Conservation (phyloP, 2,113 vertebrate species). For the Apodemus sylvaticus region DNA sequence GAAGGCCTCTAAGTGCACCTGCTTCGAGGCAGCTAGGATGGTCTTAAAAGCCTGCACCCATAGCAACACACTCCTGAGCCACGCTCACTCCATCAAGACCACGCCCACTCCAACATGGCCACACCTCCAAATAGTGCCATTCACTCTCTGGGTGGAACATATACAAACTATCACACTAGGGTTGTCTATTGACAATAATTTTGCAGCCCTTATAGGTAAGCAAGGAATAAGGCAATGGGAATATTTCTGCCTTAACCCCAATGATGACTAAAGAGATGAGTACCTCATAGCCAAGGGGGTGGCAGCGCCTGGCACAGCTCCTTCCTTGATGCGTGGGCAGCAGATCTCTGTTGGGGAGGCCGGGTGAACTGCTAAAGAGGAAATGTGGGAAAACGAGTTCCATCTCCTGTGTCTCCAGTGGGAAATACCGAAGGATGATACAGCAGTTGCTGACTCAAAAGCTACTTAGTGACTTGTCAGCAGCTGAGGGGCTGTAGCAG, state of each 20-base stretch:
- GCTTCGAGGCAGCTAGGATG: too few species aligned
- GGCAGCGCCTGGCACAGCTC: neutral
- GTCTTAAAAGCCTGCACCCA: too few species aligned
- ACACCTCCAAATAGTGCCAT: too few species aligned
- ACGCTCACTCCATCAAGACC: too few species aligned
- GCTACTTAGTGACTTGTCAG: neutral
- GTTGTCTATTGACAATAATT: conserved; percentile 34
- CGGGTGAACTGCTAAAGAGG: neutral
- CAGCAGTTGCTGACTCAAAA: neutral
- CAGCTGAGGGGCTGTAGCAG: neutral
- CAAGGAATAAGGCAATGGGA: neutral
- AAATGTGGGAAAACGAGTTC: neutral
- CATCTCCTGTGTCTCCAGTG: conserved; percentile 10
- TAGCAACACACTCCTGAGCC: too few species aligned
- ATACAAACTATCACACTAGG: neutral
- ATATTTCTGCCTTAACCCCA: neutral
- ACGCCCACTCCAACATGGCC: too few species aligned
- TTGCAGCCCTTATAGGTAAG: conserved; percentile 1
- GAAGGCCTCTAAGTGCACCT: too few species aligned
- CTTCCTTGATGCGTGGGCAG: neutral
- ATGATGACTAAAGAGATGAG: neutral
- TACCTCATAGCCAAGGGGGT: neutral
- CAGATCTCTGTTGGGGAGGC: neutral
- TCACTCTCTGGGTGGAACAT: too few species aligned
- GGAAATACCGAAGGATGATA: neutral